Base-by-base conservation (phyloP, 2,113 vertebrate genomes). In the Bubo blakistoni region DNA sequence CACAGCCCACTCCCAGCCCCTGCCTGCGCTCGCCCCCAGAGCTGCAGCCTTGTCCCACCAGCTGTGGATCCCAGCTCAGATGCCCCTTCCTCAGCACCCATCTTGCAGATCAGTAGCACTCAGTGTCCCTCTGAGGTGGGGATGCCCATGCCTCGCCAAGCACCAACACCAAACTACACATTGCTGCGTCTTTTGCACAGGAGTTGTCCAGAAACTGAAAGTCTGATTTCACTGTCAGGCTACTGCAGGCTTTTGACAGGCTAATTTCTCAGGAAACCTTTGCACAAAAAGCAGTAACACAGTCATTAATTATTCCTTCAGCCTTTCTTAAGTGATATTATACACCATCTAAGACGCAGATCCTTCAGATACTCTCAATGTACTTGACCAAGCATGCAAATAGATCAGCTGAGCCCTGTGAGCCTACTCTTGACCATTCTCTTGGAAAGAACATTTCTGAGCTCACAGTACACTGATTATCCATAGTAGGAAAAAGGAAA, bases 21-120 rank as follows among this genome's bases (percentile, higher is more conserved):
- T 63, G 8, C 11, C 52, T 46, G 7, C 8, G 1, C n/a, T 79
- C 3, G 0, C 5, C 30, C 18, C 24, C 13, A n/a, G 49, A 80
- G 34, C 25, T 59, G 46, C 52, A 85, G 40, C 29, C 21, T 79
- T 0, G 0, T 54, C 8, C 38, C 26, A 47, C n/a, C 6, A 51
- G 44, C 7, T 3, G 4, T 18, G 26, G 20, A 22, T 93, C 13
- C 11, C 54, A 88, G 18, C 19, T 42, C 24, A 1, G 5, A 15
- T 13, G 7, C 12, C 4, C 16, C 40, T 80, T n/a, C 70, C 57
- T 57, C 47, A 42, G 16, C 15, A 70, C 16, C 13, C 11, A 13
- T 30, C 44, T 61, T 57, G 52, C 30, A 66, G 42, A 34, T 70
- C 9, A 0, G 29, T 8, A 49, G 32, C 11, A 34, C 30, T 26